Percentiles rank a stretch among this genome's conserved stretches.
These are phyloP conservation scores for Mixornis gularis DNA, from an alignment of 2,113 vertebrate species.

Conservation along the genomic window DNA sequence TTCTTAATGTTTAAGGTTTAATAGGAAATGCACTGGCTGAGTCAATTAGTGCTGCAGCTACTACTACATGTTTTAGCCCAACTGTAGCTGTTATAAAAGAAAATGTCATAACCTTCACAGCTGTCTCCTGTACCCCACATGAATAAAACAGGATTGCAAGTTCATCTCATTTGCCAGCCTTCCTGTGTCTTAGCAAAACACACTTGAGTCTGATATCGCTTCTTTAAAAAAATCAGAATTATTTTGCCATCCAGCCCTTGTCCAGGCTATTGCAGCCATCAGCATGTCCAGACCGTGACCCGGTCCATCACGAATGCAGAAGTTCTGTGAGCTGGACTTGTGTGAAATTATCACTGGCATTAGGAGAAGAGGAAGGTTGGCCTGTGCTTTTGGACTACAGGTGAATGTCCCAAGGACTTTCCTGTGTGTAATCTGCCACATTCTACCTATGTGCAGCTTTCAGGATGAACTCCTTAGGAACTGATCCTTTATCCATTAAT, in stretches of 20 bases:
- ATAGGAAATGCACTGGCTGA: not conserved
- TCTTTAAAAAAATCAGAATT: not conserved
- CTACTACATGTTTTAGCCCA: not conserved
- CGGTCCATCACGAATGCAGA: rapidly evolving
- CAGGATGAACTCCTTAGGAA: not conserved
- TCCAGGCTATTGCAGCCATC: not conserved
- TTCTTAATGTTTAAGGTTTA: constrained; percentile 28
- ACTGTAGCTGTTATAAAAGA: not conserved
- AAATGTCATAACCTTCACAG: not conserved
- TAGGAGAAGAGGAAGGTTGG: not conserved
- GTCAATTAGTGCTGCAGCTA: constrained; percentile 10
- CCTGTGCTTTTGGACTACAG: not conserved
- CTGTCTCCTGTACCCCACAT: not conserved
- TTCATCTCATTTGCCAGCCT: not conserved
- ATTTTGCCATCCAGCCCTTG: not conserved
- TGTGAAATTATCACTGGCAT: not conserved
- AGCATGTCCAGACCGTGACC: not conserved
- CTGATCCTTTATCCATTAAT: not conserved
- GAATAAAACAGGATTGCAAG: not conserved
- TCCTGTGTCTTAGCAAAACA: not conserved
- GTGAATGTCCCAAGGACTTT: not conserved
- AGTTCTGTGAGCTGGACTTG: not conserved
- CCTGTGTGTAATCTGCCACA: not conserved
- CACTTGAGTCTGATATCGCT: not conserved
- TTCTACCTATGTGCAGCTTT: not conserved